Conservation (phyloP, 2,797 vertebrate species). For the Leptodactylus fallax region DNA sequence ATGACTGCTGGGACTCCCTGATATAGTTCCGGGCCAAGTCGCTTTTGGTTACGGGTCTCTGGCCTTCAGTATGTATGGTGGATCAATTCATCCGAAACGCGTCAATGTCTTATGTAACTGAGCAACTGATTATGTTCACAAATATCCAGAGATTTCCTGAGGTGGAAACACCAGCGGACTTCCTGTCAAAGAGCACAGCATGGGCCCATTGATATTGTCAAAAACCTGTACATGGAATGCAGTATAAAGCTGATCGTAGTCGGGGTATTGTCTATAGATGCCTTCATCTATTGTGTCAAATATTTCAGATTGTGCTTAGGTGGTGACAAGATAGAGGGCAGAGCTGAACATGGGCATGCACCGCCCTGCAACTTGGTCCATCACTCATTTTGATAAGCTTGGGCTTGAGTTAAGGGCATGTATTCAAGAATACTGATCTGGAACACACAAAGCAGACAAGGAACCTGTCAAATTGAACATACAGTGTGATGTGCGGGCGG, state of each 20-base stretch:
- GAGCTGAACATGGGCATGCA: background rate
- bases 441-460: too few species aligned
- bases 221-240: background rate
- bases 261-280: background rate
- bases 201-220: background rate
- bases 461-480: too few species aligned
- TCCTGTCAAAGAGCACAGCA: background rate
- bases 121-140: background rate
- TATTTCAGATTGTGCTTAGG: background rate
- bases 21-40: too few species aligned
- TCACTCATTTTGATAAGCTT: background rate
- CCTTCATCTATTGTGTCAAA: background rate
- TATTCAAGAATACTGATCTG: background rate
- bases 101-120: background rate
- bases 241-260: background rate
- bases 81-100: background rate
- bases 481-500: too few species aligned
- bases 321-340: background rate
- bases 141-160: conserved; percentile 2
- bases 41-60: background rate
- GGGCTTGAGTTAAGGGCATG: background rate
- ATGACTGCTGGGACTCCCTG: background rate
- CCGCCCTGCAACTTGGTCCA: background rate
- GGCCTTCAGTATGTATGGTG: background rate
- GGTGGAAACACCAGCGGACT: background rate